These are phyloP conservation scores for Anoplopoma fimbria DNA, from an alignment of 2,113 vertebrate species.

Conservation along the genomic window DNA sequence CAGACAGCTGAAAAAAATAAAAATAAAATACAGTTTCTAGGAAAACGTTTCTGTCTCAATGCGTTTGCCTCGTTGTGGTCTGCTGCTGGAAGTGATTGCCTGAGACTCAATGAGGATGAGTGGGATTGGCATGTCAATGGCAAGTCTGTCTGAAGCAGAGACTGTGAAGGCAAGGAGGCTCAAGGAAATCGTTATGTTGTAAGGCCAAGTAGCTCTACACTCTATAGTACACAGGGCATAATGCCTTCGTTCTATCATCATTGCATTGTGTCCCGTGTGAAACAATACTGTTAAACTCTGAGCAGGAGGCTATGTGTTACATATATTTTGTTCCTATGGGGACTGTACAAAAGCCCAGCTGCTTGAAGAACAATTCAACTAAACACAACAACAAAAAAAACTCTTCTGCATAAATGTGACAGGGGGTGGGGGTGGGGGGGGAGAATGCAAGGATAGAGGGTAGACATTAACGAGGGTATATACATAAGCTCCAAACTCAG, in stretches of 20 bases:
- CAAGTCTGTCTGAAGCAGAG: conserved; percentile 56
- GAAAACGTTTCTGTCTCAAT: conserved; percentile 1
- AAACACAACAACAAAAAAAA: conserved; percentile 56
- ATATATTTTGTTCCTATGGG: conserved; percentile 52
- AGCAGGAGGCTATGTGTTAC: conserved; percentile 51
- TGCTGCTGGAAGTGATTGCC: conserved; percentile 39
- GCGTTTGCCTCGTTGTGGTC: conserved; percentile 33
- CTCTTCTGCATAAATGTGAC: conserved; percentile 60
- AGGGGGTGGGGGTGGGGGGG: no score
- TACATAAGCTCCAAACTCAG: conserved; percentile 72
- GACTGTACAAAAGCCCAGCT: conserved; percentile 66
- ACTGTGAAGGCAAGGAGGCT: conserved; percentile 73
- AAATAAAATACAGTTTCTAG: not conserved
- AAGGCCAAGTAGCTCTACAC: conserved; percentile 70
- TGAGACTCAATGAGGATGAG: conserved; percentile 40
- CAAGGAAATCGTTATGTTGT: conserved; percentile 52
- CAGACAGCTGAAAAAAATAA: conserved; percentile 7
- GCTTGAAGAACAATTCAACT: conserved; percentile 46
- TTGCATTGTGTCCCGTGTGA: conserved; percentile 76
- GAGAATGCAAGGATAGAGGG: conserved; percentile 52
- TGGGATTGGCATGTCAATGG: conserved; percentile 23
- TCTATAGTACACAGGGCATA: conserved; percentile 40
- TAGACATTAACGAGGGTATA: not conserved
- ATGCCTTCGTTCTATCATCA: conserved; percentile 57
- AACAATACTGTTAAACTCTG: conserved; percentile 70